phyloP scores from a whole-genome alignment of 2,797 vertebrate species.

The Scyliorhinus canicula region DNA sequence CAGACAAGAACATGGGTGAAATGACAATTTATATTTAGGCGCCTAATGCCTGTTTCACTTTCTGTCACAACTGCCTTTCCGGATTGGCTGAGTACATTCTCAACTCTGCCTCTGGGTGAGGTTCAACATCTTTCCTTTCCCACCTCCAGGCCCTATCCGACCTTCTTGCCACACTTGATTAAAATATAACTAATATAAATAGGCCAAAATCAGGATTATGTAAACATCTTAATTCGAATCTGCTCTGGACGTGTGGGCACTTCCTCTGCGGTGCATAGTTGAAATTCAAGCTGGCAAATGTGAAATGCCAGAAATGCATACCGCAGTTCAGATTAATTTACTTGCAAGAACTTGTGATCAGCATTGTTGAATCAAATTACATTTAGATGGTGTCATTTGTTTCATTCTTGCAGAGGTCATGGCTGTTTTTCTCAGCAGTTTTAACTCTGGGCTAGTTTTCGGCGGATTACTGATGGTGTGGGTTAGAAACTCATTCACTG shows the following conservation, averaged over 20 bases:
- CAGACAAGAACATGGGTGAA: not conserved
- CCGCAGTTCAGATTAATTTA: not conserved
- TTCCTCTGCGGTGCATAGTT: not conserved
- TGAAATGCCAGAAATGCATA: not conserved
- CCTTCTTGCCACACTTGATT: not conserved
- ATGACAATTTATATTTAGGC: not conserved
- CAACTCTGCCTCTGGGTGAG: not conserved
- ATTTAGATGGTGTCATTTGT: not conserved
- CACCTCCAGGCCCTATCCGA: not conserved
- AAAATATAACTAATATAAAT: not conserved
- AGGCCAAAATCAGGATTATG: not conserved
- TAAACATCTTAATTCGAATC: not conserved
- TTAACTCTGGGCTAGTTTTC: not conserved
- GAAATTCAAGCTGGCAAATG: not conserved
- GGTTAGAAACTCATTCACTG: not conserved
- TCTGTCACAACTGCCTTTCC: not conserved
- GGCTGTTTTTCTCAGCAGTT: not conserved
- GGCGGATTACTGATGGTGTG: too few species aligned
- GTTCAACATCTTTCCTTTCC: not conserved
- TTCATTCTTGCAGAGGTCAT: not conserved
- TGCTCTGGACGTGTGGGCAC: not conserved
- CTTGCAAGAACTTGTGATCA: not conserved
- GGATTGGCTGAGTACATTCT: not conserved
- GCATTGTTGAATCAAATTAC: slow-evolving; percentile 7
- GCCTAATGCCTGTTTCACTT: not conserved